phyloP scores from a whole-genome alignment of 2,888 invertebrate genomes.

The Drosophila hamatofila region DNA sequence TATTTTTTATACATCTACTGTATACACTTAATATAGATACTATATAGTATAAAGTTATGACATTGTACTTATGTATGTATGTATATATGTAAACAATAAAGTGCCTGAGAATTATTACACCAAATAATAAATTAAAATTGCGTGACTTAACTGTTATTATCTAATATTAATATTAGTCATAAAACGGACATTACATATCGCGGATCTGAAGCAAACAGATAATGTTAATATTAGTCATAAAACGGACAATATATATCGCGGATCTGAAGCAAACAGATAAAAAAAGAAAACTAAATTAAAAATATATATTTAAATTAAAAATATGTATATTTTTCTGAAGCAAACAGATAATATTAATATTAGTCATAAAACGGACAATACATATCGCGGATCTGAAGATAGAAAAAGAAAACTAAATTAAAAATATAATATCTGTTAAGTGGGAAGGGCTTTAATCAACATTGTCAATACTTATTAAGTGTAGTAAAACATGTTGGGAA shows the following conservation, averaged over 20 bases:
- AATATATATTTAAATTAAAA: too few relatives aligned
- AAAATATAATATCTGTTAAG: constrained; percentile 30
- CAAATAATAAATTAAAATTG: constrained; percentile 12
- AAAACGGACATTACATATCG: constrained; percentile 11
- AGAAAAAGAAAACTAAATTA: constrained; percentile 25
- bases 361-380: constrained; percentile 18
- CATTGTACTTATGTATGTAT: constrained; percentile 63
- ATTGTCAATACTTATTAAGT: constrained; percentile 49
- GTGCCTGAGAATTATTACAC: constrained; percentile 67
- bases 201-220: constrained; percentile 17
- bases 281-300: constrained; percentile 27
- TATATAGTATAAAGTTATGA: constrained; percentile 36
- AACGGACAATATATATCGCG: constrained; percentile 9
- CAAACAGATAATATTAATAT: constrained; percentile 17
- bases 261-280: constrained; percentile 20
- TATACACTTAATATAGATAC: constrained; percentile 36
- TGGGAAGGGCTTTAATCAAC: constrained; percentile 44
- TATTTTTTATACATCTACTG: constrained; percentile 48
- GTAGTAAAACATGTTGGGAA: constrained; percentile 44
- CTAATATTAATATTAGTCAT: constrained; percentile 13
- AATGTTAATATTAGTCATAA: constrained; percentile 20
- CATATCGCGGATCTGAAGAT: constrained; percentile 13
- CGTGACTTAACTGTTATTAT: constrained; percentile 6
- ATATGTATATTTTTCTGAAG: too few relatives aligned
- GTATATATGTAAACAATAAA: constrained; percentile 66